These are phyloP conservation scores for Tadarida brasiliensis DNA, from an alignment of 2,797 vertebrate genomes.

Conservation along the genomic window DNA sequence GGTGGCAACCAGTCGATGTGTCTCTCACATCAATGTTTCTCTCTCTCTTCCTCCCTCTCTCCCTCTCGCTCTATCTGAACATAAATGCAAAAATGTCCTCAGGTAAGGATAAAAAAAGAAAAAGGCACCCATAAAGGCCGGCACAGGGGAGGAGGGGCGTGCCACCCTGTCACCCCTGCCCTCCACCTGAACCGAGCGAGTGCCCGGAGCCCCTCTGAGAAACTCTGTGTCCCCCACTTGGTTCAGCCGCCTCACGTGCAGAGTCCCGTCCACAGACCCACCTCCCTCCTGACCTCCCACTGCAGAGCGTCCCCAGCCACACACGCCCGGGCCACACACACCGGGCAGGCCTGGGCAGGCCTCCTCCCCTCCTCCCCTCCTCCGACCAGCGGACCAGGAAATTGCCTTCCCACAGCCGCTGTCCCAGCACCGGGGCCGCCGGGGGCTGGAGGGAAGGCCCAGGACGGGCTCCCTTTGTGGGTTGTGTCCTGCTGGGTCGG, in stretches of 20 bases:
- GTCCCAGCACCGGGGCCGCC: rapidly evolving
- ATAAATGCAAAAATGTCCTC: too few relatives aligned
- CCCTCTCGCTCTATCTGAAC: too few relatives aligned
- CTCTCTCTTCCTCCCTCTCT: too few relatives aligned
- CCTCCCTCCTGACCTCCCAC: not conserved
- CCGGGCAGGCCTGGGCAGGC: not conserved
- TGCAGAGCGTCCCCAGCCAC: not conserved
- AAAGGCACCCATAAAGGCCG: not conserved
- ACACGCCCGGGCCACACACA: too few relatives aligned
- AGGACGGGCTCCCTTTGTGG: rapidly evolving
- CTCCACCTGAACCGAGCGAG: too few relatives aligned
- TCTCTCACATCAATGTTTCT: too few relatives aligned
- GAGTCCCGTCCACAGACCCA: rapidly evolving
- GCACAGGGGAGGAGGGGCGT: not conserved
- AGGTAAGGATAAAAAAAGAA: too few relatives aligned
- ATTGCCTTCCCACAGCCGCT: not conserved
- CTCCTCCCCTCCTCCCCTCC: not conserved
- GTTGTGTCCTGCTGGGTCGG: not conserved
- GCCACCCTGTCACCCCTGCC: rapidly evolving
- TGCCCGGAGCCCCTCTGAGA: not conserved
- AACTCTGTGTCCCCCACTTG: rapidly evolving
- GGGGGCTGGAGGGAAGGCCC: not conserved
- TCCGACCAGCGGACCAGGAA: not conserved
- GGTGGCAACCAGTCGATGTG: too few relatives aligned
- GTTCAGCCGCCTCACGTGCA: rapidly evolving